Conservation (phyloP, 2,113 vertebrate genomes). For the Tautogolabrus adspersus region DNA sequence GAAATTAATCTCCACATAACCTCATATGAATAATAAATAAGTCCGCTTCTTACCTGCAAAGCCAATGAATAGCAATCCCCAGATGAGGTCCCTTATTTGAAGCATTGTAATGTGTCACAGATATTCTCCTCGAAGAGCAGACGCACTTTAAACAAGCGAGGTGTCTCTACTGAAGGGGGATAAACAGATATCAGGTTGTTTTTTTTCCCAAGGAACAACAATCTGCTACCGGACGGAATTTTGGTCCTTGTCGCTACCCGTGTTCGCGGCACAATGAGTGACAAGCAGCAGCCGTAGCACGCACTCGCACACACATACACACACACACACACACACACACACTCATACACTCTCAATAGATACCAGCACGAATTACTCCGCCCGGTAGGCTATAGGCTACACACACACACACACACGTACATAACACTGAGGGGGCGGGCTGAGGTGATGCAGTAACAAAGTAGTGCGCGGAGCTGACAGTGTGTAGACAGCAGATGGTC, state of each 20-base stretch:
- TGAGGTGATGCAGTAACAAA: constrained; percentile 75
- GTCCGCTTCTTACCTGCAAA: constrained; percentile 87
- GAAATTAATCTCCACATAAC: background rate
- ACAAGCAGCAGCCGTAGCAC: constrained; percentile 91
- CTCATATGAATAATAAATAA: constrained; percentile 19
- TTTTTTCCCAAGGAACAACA: constrained; percentile 58
- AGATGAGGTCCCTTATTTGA: constrained; percentile 88
- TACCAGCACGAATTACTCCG: constrained; percentile 88
- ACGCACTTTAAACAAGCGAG: constrained; percentile 54
- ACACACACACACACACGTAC: constrained; percentile 24
- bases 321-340: constrained; percentile 86
- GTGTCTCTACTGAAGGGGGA: constrained; percentile 29
- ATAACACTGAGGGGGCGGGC: constrained; percentile 52
- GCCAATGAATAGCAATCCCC: constrained; percentile 89
- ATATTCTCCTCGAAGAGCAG: constrained; percentile 80
- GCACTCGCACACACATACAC: constrained; percentile 83
- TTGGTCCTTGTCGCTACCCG: constrained; percentile 76
- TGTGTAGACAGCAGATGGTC: constrained; percentile 82
- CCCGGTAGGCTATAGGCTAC: constrained; percentile 69
- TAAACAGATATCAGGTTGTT: constrained; percentile 27
- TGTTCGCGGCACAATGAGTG: constrained; percentile 89
- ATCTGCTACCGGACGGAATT: constrained; percentile 58
- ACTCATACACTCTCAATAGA: constrained; percentile 62
- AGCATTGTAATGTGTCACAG: constrained; percentile 89
- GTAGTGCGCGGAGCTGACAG: constrained; percentile 75